These are phyloP conservation scores for Pollenia amentaria DNA, from an alignment of 2,888 invertebrate species.

Conservation along the genomic window DNA sequence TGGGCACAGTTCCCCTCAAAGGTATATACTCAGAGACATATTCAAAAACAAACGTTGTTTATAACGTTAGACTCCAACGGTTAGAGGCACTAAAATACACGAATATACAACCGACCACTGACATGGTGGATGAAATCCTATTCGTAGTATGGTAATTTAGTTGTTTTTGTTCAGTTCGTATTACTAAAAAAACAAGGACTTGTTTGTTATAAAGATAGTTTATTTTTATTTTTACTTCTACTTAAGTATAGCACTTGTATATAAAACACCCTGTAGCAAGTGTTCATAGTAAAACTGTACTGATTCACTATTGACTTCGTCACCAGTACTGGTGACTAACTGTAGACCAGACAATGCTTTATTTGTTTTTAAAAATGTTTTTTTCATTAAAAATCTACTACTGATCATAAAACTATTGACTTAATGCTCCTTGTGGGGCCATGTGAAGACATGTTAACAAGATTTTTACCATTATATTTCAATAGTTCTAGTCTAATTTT, in stretches of 20 bases:
- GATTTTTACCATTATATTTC: too few relatives aligned
- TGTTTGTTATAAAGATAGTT: constrained; percentile 33
- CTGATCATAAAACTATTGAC: too few relatives aligned
- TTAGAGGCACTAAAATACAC: constrained; percentile 21
- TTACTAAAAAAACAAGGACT: background rate
- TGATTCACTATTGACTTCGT: too few relatives aligned
- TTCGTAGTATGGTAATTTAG: constrained; percentile 23
- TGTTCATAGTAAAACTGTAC: too few relatives aligned
- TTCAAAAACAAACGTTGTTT: background rate
- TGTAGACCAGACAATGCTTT: too few relatives aligned
- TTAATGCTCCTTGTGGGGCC: too few relatives aligned
- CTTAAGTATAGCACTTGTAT: background rate
- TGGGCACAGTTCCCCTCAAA: background rate
- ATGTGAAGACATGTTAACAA: too few relatives aligned
- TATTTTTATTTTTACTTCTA: background rate
- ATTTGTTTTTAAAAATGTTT: too few relatives aligned
- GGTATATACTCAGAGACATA: background rate
- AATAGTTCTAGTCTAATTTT: too few relatives aligned
- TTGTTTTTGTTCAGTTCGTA: constrained; percentile 8
- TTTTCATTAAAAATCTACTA: too few relatives aligned
- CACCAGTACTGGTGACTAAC: too few relatives aligned
- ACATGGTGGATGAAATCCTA: constrained; percentile 34
- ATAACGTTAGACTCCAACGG: background rate
- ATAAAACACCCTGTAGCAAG: background rate
- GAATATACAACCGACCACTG: constrained; percentile 34